These are phyloP conservation scores for Venustaconcha ellipsiformis DNA, from an alignment of 1,140 invertebrate genomes.

Conservation along the genomic window DNA sequence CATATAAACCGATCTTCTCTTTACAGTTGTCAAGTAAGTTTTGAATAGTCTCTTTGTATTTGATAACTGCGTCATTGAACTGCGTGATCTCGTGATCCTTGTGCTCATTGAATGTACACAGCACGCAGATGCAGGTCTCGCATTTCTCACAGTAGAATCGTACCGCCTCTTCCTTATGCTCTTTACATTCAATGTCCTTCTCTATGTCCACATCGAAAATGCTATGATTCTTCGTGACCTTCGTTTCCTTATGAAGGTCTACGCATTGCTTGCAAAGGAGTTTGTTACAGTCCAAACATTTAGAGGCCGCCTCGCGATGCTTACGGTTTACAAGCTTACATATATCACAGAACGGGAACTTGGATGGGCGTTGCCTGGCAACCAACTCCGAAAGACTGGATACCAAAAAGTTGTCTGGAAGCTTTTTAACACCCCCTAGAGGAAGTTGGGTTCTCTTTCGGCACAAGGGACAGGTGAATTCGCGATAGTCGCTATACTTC, in stretches of 20 bases:
- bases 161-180: conserved; percentile 68
- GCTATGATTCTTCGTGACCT: conserved; percentile 68
- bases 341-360: conserved; percentile 69
- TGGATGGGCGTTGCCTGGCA: conserved; percentile 62
- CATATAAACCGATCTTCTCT: conserved; percentile 62
- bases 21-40: conserved; percentile 62
- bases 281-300: conserved; percentile 71
- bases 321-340: conserved; percentile 68
- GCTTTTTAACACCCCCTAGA: conserved; percentile 69
- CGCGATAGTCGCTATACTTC: conserved; percentile 69
- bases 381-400: conserved; percentile 68
- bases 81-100: conserved; percentile 69
- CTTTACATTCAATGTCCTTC: conserved; percentile 70
- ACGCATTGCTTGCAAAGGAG: conserved; percentile 68
- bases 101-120: conserved; percentile 70
- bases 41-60: conserved; percentile 68
- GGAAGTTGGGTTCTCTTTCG: conserved; percentile 69
- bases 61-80: conserved; percentile 66
- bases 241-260: conserved; percentile 66
- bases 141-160: conserved; percentile 70
- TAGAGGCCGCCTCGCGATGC: conserved; percentile 67
- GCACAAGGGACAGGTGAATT: conserved; percentile 70
- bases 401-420: conserved; percentile 71
- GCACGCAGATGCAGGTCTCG: conserved; percentile 68
- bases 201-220: conserved; percentile 70